Conservation (phyloP, 2,797 vertebrate genomes). For the Vespertilio murinus region DNA sequence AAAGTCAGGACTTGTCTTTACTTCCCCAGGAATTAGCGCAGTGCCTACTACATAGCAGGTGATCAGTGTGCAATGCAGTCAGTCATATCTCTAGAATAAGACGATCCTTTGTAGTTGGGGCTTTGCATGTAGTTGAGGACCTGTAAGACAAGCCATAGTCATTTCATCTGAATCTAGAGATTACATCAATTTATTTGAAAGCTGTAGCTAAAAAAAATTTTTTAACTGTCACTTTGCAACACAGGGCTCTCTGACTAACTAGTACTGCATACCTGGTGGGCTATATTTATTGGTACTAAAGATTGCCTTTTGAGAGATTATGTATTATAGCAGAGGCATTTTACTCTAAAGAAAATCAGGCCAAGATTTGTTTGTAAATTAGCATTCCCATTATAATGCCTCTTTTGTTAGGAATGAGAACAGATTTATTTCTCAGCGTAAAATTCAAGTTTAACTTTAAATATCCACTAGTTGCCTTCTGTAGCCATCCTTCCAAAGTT, state of each 20-base stretch:
- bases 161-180: neutral
- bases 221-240: neutral
- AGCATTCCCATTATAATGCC: neutral
- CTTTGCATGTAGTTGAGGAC: neutral
- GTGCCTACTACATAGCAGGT: neutral
- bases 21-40: neutral
- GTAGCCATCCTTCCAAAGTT: neutral
- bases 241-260: neutral
- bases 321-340: neutral
- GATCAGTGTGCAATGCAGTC: neutral
- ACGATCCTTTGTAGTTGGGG: neutral
- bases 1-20: neutral
- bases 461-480: neutral
- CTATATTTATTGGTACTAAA: neutral
- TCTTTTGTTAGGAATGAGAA: neutral
- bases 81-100: neutral
- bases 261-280: neutral
- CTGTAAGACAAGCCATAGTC: neutral
- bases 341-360: constrained; percentile 22
- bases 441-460: constrained; percentile 10
- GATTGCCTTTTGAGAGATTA: neutral
- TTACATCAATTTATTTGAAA: constrained; percentile 5
- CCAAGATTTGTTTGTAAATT: neutral
- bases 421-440: neutral
- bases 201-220: neutral